Evolutionary conservation across 1,140 invertebrate species (phyloP), one percentile per base, ranked within the genome.

Genomic region (Oryzaephilus surinamensis): DNA sequence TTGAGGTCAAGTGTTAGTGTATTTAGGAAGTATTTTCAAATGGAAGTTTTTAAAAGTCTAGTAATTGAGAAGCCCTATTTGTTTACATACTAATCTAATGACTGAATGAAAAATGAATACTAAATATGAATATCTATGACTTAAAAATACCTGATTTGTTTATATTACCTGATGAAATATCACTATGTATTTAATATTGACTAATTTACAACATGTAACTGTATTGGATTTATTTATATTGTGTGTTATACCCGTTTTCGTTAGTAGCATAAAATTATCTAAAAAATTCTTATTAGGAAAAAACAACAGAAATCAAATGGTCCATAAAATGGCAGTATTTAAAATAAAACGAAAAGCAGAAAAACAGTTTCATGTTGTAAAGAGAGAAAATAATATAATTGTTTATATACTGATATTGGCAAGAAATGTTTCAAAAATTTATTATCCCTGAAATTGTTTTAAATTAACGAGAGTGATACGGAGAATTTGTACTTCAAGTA

Each of bases 401-500:
- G n/a, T n/a, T n/a, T n/a, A n/a, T n/a, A n/a, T n/a, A n/a, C n/a
- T n/a, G n/a, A n/a, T n/a, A n/a, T n/a, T n/a, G n/a, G n/a, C n/a
- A n/a, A n/a, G n/a, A n/a, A n/a, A n/a, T n/a, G n/a, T n/a, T n/a
- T n/a, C n/a, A n/a, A n/a, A n/a, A n/a, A n/a, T n/a, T n/a, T n/a
- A n/a, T n/a, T n/a, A n/a, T n/a, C n/a, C n/a, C n/a, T n/a, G n/a
- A n/a, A n/a, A n/a, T n/a, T n/a, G n/a, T n/a, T n/a, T n/a, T n/a
- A n/a, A n/a, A n/a, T n/a, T n/a, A n/a, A n/a, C n/a, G n/a, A n/a
- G n/a, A n/a, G 39, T 46, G 49, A 51, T 51, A 51, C 38, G 45
- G 45, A 31, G n/a, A 45, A 48, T 52, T 54, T 54, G 51, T 54
- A 54, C 51, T 54, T 52, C 36, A 31, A 43, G n/a, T 51, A 41